These are phyloP conservation scores for Macrotis lagotis DNA, from an alignment of 2,113 vertebrate genomes.

Conservation along the genomic window DNA sequence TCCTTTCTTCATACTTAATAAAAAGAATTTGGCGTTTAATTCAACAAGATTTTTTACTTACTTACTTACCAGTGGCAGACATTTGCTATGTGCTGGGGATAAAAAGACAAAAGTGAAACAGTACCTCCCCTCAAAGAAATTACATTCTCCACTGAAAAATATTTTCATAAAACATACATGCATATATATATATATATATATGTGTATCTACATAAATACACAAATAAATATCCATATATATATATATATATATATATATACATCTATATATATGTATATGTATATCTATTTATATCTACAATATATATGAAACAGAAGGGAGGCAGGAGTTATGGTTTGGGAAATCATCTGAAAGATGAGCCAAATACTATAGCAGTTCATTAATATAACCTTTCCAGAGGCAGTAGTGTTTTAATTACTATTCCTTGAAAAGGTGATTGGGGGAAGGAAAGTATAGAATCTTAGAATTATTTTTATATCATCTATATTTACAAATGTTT, in stretches of 20 bases:
- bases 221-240: no score
- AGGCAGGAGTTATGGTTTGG: background rate
- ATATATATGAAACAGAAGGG: no score
- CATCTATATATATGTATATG: no score
- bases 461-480: background rate
- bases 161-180: no score
- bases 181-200: no score
- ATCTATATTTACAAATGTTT: background rate
- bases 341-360: background rate
- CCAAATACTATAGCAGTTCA: background rate
- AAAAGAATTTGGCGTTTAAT: background rate
- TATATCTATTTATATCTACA: no score
- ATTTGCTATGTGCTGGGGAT: background rate
- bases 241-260: no score
- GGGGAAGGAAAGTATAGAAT: background rate
- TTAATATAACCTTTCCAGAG: background rate
- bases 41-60: background rate
- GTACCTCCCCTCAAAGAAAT: background rate
- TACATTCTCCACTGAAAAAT: background rate
- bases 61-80: background rate
- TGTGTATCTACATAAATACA: no score
- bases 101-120: background rate
- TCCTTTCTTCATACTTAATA: background rate
- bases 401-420: background rate
- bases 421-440: background rate